These are phyloP conservation scores for Epinotia bilunana DNA, from an alignment of 2,888 invertebrate species.

Conservation along the genomic window DNA sequence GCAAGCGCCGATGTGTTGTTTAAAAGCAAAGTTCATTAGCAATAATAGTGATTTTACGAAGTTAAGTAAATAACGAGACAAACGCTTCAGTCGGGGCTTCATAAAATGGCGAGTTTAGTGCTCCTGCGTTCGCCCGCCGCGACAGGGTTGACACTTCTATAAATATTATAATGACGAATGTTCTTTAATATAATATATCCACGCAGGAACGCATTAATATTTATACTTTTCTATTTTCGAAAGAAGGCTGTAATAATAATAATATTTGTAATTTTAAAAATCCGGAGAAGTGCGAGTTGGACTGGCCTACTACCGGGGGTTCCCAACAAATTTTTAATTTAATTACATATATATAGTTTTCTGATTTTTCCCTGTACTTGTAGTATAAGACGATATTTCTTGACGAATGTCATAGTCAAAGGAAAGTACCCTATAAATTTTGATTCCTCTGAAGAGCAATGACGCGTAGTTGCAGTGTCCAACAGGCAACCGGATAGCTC, in stretches of 20 bases:
- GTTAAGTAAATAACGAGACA: conserved; percentile 56
- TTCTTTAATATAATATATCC: not conserved
- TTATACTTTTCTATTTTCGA: not conserved
- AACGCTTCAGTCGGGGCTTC: conserved; percentile 51
- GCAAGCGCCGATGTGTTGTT: not conserved
- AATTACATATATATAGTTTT: no score
- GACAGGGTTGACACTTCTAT: conserved; percentile 9
- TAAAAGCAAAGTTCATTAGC: conserved; percentile 48
- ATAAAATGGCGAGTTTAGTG: conserved; percentile 64
- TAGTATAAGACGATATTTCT: no score
- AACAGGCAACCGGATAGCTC: no score
- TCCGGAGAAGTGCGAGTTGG: no score
- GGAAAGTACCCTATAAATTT: no score
- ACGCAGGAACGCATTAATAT: not conserved
- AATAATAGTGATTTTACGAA: conserved; percentile 49
- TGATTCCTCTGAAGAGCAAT: no score
- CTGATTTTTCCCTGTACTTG: no score
- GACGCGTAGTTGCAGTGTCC: no score
- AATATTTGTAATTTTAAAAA: no score
- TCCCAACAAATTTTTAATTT: no score
- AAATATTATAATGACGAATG: not conserved
- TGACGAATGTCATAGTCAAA: no score
- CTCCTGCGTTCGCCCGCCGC: conserved; percentile 33
- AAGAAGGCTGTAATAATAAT: not conserved
- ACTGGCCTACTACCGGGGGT: no score